Conservation (phyloP, 2,113 vertebrate species). For the Oryctolagus cuniculus region DNA sequence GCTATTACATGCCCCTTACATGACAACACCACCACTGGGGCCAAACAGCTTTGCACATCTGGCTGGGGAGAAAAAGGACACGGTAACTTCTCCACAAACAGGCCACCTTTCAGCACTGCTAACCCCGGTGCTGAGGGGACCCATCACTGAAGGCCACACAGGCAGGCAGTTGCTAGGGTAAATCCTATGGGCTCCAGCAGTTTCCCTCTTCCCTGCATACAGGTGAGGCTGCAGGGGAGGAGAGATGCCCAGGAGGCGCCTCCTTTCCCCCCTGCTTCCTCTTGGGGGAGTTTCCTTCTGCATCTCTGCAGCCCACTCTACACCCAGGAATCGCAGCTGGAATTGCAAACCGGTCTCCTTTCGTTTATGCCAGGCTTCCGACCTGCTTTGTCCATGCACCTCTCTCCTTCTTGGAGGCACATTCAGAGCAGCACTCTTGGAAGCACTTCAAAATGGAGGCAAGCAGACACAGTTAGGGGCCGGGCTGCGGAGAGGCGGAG, state of each 20-base stretch:
- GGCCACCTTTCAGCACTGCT: conserved; percentile 1
- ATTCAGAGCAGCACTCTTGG: conserved; percentile 50
- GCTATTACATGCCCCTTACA: not conserved
- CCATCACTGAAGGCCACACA: not conserved
- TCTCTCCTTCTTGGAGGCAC: conserved; percentile 44
- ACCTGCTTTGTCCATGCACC: not conserved
- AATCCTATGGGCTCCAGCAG: not conserved
- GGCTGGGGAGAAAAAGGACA: not conserved
- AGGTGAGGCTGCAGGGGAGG: not conserved
- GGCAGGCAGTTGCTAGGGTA: not conserved
- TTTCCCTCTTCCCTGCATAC: not conserved
- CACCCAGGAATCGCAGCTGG: not conserved
- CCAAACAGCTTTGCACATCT: conserved; percentile 8
- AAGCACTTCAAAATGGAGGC: conserved; percentile 22
- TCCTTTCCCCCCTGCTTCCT: not conserved
- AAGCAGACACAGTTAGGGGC: conserved; percentile 22
- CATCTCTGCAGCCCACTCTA: conserved; percentile 60
- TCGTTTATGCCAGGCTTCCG: conserved; percentile 56
- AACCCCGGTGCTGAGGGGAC: not conserved
- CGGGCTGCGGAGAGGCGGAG: not conserved
- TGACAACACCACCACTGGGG: not conserved
- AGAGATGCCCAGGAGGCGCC: not conserved
- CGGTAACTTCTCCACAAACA: conserved; percentile 47
- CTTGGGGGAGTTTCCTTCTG: not conserved
- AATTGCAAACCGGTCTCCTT: conserved; percentile 42